These are phyloP conservation scores for Benitochromis conjunctus DNA, from an alignment of 2,113 vertebrate genomes.

Conservation along the genomic window DNA sequence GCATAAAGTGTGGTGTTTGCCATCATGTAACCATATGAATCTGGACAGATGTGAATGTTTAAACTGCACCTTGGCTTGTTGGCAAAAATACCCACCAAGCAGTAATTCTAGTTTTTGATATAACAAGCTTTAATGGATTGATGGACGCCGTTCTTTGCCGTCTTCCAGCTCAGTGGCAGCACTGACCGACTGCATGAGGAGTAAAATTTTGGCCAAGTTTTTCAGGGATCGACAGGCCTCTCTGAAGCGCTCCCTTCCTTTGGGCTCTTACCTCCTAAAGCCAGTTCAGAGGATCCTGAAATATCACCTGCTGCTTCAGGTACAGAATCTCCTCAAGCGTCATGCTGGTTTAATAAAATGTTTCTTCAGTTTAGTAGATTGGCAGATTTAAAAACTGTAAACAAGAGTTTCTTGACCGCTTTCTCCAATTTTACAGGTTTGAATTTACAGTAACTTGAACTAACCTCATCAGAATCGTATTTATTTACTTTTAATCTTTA, in stretches of 20 bases:
- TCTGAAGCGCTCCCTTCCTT: slow-evolving; percentile 83
- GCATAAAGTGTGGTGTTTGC: background rate
- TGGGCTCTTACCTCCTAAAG: slow-evolving; percentile 94
- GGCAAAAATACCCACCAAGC: rapidly evolving
- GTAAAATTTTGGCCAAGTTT: slow-evolving; percentile 88
- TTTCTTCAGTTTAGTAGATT: rapidly evolving
- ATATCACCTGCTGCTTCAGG: slow-evolving; percentile 95
- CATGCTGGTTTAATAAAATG: background rate
- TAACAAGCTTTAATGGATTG: background rate
- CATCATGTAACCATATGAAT: background rate
- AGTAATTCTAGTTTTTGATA: background rate
- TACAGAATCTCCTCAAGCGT: slow-evolving; percentile 26
- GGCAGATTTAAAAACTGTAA: background rate
- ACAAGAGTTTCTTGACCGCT: background rate
- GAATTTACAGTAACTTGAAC: background rate
- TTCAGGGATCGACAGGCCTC: slow-evolving; percentile 88
- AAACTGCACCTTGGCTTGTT: background rate
- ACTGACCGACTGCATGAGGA: slow-evolving; percentile 90
- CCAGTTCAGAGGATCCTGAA: slow-evolving; percentile 97
- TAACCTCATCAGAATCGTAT: background rate
- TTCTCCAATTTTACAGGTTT: background rate
- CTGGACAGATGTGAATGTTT: background rate
- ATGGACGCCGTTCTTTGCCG: background rate
- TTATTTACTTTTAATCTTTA: background rate
- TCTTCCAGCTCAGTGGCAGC: slow-evolving; percentile 84